phyloP scores from a whole-genome alignment of 2,113 vertebrate species.

The Reinhardtius hippoglossoides region DNA sequence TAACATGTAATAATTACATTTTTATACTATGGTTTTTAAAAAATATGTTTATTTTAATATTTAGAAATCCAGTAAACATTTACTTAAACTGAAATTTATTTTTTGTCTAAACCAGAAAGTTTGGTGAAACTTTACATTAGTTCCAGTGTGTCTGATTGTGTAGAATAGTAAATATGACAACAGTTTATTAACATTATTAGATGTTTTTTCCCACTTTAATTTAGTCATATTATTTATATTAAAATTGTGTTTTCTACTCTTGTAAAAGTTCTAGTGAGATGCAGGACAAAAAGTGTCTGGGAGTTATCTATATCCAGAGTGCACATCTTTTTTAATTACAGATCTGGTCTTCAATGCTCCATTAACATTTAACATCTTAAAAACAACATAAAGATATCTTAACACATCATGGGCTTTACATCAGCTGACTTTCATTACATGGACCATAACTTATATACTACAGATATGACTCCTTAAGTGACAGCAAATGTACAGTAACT shows the following conservation, averaged over 20 bases:
- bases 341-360: slow-evolving; percentile 23
- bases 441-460: neutral
- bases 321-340: slow-evolving; percentile 33
- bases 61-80: no score
- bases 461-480: neutral
- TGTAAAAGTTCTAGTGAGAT: neutral
- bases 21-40: no score
- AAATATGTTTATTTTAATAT: no score
- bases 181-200: neutral
- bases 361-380: slow-evolving; percentile 3
- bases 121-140: neutral
- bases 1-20: no score
- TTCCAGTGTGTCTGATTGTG: neutral
- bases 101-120: neutral
- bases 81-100: no score
- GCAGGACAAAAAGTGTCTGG: neutral
- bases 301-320: neutral
- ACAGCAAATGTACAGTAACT: slow-evolving; percentile 6
- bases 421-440: neutral
- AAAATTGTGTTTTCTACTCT: no score
- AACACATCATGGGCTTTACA: slow-evolving; percentile 3
- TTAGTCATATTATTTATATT: no score
- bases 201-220: neutral
- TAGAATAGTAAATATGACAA: no score
- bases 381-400: slow-evolving; percentile 1